phyloP scores from a whole-genome alignment of 2,797 vertebrate genomes.

The Enteromius unitaeniatus region DNA sequence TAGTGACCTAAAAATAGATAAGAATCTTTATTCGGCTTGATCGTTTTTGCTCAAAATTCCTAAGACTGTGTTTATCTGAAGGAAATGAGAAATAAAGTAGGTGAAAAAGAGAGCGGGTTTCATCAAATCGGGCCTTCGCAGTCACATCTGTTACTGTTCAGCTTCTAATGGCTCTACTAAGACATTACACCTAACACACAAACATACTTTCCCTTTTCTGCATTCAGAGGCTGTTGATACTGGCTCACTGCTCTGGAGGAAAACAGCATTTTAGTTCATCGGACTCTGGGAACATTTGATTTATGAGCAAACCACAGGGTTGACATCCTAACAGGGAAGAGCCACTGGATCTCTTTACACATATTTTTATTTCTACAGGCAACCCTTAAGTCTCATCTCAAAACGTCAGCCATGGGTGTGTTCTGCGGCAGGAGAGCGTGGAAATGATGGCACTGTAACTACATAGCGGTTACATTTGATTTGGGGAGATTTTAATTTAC shows the following conservation, averaged over 20 bases:
- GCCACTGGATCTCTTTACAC: conserved; percentile 11
- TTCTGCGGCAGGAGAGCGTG: conserved; percentile 12
- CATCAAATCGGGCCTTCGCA: not conserved
- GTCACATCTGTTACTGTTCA: conserved; percentile 18
- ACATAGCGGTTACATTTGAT: not conserved
- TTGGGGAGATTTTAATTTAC: not conserved
- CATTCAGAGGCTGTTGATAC: conserved; percentile 23
- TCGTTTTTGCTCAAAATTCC: not conserved
- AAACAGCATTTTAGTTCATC: conserved; percentile 28
- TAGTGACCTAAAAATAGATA: not conserved
- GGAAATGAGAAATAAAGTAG: not conserved
- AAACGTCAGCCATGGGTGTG: not conserved
- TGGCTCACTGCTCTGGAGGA: conserved; percentile 15
- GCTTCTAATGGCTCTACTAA: not conserved
- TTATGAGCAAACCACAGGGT: conserved; percentile 58
- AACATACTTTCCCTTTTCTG: conserved; percentile 51
- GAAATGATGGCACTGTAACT: conserved; percentile 2
- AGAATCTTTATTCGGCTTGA: not conserved
- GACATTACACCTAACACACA: conserved; percentile 46
- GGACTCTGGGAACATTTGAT: conserved; percentile 38
- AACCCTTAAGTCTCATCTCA: conserved; percentile 23
- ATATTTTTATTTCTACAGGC: conserved; percentile 50
- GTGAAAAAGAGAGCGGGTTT: not conserved
- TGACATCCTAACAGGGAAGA: conserved; percentile 42
- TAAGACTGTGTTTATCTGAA: not conserved